Base-by-base conservation (phyloP, 2,113 vertebrate genomes). In the Corythaeola cristata region DNA sequence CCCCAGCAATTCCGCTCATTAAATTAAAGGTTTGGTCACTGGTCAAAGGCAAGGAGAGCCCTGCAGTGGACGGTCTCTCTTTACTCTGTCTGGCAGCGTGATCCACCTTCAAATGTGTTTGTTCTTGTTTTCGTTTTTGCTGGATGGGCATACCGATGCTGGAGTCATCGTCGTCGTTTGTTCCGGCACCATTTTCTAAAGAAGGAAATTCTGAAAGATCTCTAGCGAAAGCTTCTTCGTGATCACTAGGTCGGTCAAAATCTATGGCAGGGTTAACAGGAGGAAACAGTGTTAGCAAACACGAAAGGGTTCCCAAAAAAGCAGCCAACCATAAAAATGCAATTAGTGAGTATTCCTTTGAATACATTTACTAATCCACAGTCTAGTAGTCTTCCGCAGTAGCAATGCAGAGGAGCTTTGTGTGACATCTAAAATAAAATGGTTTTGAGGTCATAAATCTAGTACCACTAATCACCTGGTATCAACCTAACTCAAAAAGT, bases 131-230 rank as follows among this genome's bases (percentile, higher is more conserved):
- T 50, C 8, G 93, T 56, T 94, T 96, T 78, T 95, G 94, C 27
- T 97, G 98, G 8, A 75, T 45, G 39, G 99, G 98, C 74, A 99
- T 95, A 58, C 98, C 98, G 1, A 99, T 98, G 96, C 99, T 99
- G 2, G 97, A 96, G 62, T 98, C 99, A 1, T 99, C 99, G 0
- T 99, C 99, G 5, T 99, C 99, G 0, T 99, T 99, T 93, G 99
- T 99, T 66, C 98, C 98, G 0, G 37, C n/a, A 44, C 99, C 99
- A 4, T 99, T 99, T 96, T 99, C 99, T 73, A 99, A 92, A 16
- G 99, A 99, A n/a, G 99, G 99, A 89, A 99, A 99, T 88, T 99
- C 99, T 62, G 97, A 96, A 32, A 99, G 98, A 67, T 99, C 99
- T 92, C 98, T 98, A 12, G 98, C 72, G 8, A 99, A 99, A 28